Evolutionary conservation across 2,888 invertebrate genomes (phyloP), one percentile per base, ranked within the genome.

Genomic region (Phymatocera aterrima): DNA sequence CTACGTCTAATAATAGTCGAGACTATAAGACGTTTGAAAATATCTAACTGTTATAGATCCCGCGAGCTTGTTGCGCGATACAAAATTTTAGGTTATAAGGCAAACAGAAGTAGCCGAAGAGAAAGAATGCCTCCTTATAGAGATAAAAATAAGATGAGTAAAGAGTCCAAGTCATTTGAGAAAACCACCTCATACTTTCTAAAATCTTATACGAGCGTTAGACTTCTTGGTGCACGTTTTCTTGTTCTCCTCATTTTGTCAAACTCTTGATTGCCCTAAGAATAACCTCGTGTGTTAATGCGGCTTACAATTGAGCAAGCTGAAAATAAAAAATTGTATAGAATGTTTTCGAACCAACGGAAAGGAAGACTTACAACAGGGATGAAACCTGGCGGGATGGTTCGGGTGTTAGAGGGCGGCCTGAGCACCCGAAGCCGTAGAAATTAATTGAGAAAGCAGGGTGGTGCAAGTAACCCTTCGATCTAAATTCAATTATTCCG

Each of bases 401-500:
- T 78, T 61, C 37, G 46, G 61, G 60, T n/a, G 57, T 18, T 34
- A 57, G 75, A 28, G 43, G 21, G 75, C 31, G n/a, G 24, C 70
- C 51, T 40, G 21, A 80, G 48, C 34, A 51, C 75, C 21, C 70
- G 90, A 90, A 89, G 87, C 89, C 89, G 82, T 83, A 85, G 86
- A 88, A 89, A 89, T 90, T 89, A 87, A 90, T 89, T 86, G 88
- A 86, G 85, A 85, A 87, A 70, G 72, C 60, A 43, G 78, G 78
- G 70, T 57, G 60, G 51, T 51, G 21, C 72, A 18, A 83, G 84
- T 85, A 88, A 85, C 86, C 85, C 88, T 86, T 86, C 87, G 86
- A 87, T 89, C 86, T 86, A 88, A 89, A 89, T 90, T 89, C 88
- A 90, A 89, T 89, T 89, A 89, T 89, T 90, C 86, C 81, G 82